Base-by-base conservation (phyloP, 2,113 vertebrate genomes). In the Smithornis capensis region DNA sequence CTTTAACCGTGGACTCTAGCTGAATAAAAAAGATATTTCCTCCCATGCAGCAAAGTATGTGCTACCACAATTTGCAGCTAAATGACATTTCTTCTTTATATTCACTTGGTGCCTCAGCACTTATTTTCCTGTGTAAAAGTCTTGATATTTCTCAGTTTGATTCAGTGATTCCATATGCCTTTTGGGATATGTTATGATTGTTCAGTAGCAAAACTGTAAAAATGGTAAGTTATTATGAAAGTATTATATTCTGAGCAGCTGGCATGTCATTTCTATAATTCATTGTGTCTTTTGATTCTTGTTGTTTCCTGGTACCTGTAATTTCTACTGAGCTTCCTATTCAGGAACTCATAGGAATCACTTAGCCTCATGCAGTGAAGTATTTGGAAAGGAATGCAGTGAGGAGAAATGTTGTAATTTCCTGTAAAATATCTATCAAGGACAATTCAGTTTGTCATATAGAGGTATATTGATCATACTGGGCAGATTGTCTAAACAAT, bases 231-330 rank as follows among this genome's bases (percentile, higher is more conserved):
- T 96, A 81, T 86, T 95, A 87, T 80, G 45, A 68, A 95, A 97
- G 62, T 88, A 95, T 91, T 93, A 65, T 95, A 89, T 96, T 93
- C 57, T 69, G 78, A 96, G 78, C 77, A 92, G 93, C 83, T 96
- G 82, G 84, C 70, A 37, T 83, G 64, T 89, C 2, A 0, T 92
- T 94, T 95, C 71, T 88, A 9, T 95, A 95, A 95, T 95, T 97
- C 56, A 70, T 76, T 79, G 49, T 95, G 94, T 95, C 95, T 97
- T 96, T 92, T 92, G 92, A 84, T 97, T 97, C 87, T 91, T 95
- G 16, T 97, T 97, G 83, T 96, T 97, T 97, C 73, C 83, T 80
- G 60, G 68, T 94, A 94, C 64, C 55, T 96, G n/a, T 94, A 95
- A 94, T 97, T 96, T 97, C 88, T 95, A 77, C 71, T 70, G 92